Evolutionary conservation across 2,888 invertebrate genomes (phyloP), one percentile per base, ranked within the genome.

Genomic region (Archaeoteleia sp.): DNA sequence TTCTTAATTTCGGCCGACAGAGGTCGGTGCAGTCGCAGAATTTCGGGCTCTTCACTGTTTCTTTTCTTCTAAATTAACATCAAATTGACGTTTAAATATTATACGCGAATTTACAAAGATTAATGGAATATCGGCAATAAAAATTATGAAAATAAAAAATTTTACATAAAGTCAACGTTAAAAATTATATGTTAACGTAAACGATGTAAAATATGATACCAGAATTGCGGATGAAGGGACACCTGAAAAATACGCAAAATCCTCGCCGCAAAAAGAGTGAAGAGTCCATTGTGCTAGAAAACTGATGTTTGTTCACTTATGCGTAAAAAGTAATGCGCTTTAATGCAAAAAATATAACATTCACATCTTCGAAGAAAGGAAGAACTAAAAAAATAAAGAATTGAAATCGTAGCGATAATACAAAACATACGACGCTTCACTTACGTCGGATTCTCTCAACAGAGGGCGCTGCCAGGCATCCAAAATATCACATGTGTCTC

Each of bases 401-500:
- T 8, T 46, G 27, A 53, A 54, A 46, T 49, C 66, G 67, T 60
- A 55, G 61, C 51, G 51, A 40, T 60, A 60, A 63, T 55, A 62
- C 51, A 62, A 63, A 63, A 68, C 67, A 68, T 51, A 68, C 53
- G 48, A 58, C 49, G 48, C 39, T 39, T 63, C 63, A 63, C 23
- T 51, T 45, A 43, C 39, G 58, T 60, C 48, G 58, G 54, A 68
- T 32, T 49, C 67, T 48, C 43, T 60, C 54, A 58, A 54, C 58
- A 57, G 48, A 68, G 48, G 58, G 62, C 34, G 67, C 57, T 55
- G 57, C 45, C 65, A 63, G 49, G 57, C 65, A 66, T 66, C 35
- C 53, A 61, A 51, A 62, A 62, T 63, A 68, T 68, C 68, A 68
- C 68, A 63, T 53, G 53, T 68, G 45, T 53, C 62, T 53, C 45